phyloP scores from a whole-genome alignment of 2,113 vertebrate species.

The Pardalotus punctatus region DNA sequence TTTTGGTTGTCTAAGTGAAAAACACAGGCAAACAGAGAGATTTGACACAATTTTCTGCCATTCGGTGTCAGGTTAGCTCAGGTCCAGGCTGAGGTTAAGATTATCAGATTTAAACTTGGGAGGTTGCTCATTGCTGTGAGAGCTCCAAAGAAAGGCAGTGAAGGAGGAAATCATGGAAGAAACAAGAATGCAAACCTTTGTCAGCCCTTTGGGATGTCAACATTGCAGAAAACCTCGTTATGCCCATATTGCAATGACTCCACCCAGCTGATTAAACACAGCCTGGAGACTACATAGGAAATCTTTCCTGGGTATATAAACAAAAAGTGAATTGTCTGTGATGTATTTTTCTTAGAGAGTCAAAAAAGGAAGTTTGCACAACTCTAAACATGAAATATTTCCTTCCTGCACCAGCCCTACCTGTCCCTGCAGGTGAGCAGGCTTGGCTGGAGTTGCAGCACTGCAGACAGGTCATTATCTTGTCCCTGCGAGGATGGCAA shows the following conservation, averaged over 20 bases:
- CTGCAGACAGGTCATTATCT: background rate
- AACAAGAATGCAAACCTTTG: background rate
- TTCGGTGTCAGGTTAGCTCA: background rate
- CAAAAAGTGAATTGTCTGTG: background rate
- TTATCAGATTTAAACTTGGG: background rate
- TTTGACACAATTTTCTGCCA: background rate
- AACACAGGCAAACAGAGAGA: background rate
- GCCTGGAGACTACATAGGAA: background rate
- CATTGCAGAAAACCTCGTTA: background rate
- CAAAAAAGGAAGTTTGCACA: background rate
- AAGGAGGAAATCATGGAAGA: background rate
- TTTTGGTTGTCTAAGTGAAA: background rate
- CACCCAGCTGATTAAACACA: background rate
- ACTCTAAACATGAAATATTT: background rate
- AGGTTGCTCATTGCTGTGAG: background rate
- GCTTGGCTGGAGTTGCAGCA: background rate
- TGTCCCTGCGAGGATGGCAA: background rate
- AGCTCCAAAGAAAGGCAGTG: background rate
- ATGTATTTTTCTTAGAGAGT: background rate
- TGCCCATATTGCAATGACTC: background rate
- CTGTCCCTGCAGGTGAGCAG: background rate
- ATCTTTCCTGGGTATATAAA: background rate
- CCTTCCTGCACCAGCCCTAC: background rate
- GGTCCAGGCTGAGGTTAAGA: background rate
- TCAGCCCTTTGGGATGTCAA: background rate